These are phyloP conservation scores for Odontamblyopus lacepedii DNA, from an alignment of 2,797 vertebrate genomes.

Conservation along the genomic window DNA sequence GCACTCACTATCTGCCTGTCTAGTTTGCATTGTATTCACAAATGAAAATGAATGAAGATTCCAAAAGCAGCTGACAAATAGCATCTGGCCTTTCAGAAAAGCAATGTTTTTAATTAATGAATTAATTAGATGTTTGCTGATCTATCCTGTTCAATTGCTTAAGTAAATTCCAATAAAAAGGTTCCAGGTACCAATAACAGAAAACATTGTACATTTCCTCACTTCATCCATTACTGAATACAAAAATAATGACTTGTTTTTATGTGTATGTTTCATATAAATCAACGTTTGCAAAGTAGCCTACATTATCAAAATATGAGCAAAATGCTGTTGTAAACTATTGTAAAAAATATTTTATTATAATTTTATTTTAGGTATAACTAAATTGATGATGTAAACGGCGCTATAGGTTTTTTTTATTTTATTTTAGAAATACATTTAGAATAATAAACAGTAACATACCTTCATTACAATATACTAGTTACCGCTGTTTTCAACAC, in stretches of 20 bases:
- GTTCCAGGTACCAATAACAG: neutral
- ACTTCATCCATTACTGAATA: neutral
- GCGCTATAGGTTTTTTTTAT: neutral
- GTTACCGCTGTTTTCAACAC: conserved; percentile 27
- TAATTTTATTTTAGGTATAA: no score
- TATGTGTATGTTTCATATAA: no score
- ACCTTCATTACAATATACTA: neutral
- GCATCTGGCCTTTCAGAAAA: no score
- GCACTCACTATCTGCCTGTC: neutral
- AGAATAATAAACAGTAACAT: neutral
- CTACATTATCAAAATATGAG: neutral
- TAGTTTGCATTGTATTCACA: conserved; percentile 54
- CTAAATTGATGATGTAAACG: neutral
- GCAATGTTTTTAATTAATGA: no score
- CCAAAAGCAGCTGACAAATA: neutral
- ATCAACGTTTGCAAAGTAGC: no score
- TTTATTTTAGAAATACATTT: neutral
- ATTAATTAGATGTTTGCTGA: neutral
- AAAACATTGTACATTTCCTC: neutral
- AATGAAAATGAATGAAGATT: neutral
- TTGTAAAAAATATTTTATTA: no score
- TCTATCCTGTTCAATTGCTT: neutral
- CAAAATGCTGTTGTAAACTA: neutral
- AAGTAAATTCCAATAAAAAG: neutral
- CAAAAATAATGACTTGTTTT: no score